A percentile compares a stretch with the other conserved stretches of the same genome.
Evolutionary conservation across 1,140 invertebrate species (phyloP).

Genomic region (Euborellia annulipes): DNA sequence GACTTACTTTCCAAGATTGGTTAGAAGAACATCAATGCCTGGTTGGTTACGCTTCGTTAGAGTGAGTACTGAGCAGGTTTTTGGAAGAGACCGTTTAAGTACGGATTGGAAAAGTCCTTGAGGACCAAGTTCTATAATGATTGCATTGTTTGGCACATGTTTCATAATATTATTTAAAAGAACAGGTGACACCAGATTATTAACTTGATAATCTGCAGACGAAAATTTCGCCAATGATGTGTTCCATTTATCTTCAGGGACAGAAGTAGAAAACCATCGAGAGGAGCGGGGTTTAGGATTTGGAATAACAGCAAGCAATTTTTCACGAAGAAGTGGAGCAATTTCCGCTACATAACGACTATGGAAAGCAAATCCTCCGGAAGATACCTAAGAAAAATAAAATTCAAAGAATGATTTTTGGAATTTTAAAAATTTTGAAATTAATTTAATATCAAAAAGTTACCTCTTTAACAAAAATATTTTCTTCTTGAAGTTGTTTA

Average conservation of each 20-base stretch:
- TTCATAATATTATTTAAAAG: too few species aligned
- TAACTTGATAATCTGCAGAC: too few species aligned
- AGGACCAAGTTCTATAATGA: slow-evolving; percentile 76
- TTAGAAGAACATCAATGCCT: slow-evolving; percentile 53
- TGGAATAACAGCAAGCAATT: slow-evolving; percentile 52
- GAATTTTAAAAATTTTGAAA: too few species aligned
- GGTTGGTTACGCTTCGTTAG: slow-evolving; percentile 58
- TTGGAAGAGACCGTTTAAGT: slow-evolving; percentile 37
- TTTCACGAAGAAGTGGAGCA: slow-evolving; percentile 58
- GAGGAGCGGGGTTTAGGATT: slow-evolving; percentile 48
- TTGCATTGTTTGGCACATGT: too few species aligned
- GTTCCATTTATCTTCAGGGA: slow-evolving; percentile 63
- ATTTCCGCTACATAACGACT: slow-evolving; percentile 79
- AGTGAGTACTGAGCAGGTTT: slow-evolving; percentile 48
- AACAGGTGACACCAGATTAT: too few species aligned
- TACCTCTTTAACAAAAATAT: slow-evolving; percentile 77
- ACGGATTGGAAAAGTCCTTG: slow-evolving; percentile 58
- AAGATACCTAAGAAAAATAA: too few species aligned
- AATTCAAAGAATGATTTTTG: too few species aligned
- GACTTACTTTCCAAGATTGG: slow-evolving; percentile 54
- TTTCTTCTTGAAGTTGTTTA: slow-evolving; percentile 53
- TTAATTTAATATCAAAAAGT: too few species aligned
- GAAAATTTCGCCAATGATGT: slow-evolving; percentile 45
- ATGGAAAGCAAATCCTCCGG: slow-evolving; percentile 85
- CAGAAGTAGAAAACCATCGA: slow-evolving; percentile 78